Evolutionary conservation across 2,797 vertebrate genomes (phyloP), one percentile per base, ranked within the genome.

Genomic region (Sebastes goodei): DNA sequence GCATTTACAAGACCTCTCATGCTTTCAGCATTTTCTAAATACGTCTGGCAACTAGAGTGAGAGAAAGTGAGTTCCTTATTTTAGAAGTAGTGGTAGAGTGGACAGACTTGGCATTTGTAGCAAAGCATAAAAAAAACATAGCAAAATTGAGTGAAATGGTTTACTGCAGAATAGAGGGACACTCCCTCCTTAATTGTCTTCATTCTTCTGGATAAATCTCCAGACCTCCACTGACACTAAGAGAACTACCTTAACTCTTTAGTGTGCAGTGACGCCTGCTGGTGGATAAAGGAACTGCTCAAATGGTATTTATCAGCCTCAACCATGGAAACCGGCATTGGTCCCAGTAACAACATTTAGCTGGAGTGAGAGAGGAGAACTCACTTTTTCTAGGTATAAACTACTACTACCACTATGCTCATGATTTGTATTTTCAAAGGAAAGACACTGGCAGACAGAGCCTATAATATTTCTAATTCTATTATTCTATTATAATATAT

Each of bases 181-280:
- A 49, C 15, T 49, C 15, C 8, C 21, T 23, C 9, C 27, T 1
- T 30, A 8, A 4, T 20, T 25, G 17, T 67, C 30, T 46, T 68
- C 9, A 67, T 53, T 74, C 4, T 29, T 62, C 20, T 52, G 17
- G 23, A 57, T 49, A 21, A 1, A 4, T 66, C 38, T 65, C 46
- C 56, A 68, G 68, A 62, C 33, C 53, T 74, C 32, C 59, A 42
- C 14, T 60, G 15, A 68, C 42, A 49, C 33, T 2, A 56, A 30
- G 25, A 57, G 52, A 56, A 29, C 27, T 25, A 1, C 12, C 23
- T 17, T 6, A 25, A 72, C 10, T 70, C 5, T 6, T 82, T 33
- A 63, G 67, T 66, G 11, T 71, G 62, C 38, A 90, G 68, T 27
- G 88, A 80, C 93, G 71, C 79, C 93, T 93, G 77, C 85, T 91